Evolutionary conservation across 37 sponge, comb jelly and placozoan genomes (phyloP).

Genomic region (Axinella damicornis): DNA sequence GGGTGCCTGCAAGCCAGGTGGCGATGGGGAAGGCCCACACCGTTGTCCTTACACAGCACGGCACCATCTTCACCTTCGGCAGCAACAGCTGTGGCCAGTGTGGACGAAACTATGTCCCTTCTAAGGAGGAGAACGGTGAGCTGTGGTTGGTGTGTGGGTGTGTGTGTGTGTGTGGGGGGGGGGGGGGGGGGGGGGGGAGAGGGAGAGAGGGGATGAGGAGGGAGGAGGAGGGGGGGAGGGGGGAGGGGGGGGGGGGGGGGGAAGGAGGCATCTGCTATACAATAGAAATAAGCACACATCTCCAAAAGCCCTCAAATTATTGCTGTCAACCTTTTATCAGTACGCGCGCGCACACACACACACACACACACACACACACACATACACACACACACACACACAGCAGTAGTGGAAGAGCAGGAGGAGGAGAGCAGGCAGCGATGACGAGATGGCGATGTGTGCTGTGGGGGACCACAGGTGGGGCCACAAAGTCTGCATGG

Average conservation of each 20-base stretch:
- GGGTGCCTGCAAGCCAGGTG: constrained; percentile 79
- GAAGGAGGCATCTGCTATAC: no score
- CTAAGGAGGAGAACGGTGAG: constrained; percentile 42
- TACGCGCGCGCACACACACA: not conserved
- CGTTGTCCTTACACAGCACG: constrained; percentile 74
- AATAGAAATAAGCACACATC: no score
- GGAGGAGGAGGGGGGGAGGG: not conserved
- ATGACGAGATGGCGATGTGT: constrained; percentile 78
- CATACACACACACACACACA: not conserved
- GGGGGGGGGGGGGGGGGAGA: no score
- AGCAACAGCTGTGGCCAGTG: constrained; percentile 95
- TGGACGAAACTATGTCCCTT: constrained; percentile 85
- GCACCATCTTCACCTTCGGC: constrained; percentile 88
- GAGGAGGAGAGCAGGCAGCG: constrained; percentile 42
- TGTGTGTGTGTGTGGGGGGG: no score
- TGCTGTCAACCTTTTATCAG: no score
- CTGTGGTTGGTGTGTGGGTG: no score
- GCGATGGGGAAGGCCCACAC: constrained; percentile 89
- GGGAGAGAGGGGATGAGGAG: not conserved
- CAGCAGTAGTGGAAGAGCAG: constrained; percentile 16
- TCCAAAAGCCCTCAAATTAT: not conserved
- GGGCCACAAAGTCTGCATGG: constrained; percentile 73
- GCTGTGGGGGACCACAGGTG: constrained; percentile 78
- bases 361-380: constrained; percentile 4
- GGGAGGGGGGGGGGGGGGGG: not conserved